Evolutionary conservation across 2,888 invertebrate genomes (phyloP), one percentile per base, ranked within the genome.

Genomic region (Cephus runcator): DNA sequence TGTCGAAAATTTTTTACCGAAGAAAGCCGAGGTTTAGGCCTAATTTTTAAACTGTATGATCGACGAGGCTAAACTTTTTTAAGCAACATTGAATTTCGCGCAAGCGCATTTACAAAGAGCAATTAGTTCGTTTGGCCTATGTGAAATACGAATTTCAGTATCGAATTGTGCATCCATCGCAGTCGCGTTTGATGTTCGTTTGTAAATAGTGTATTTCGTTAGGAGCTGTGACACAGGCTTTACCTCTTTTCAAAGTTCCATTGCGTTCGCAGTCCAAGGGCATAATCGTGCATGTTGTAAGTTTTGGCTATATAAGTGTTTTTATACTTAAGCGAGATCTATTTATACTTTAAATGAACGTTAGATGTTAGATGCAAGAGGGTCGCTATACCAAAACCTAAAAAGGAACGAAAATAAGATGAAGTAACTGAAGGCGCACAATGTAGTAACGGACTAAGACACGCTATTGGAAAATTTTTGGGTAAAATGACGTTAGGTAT

Each of bases 351-450:
- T 79, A 77, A 75, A 81, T 86, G 78, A 85, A 84, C 84, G 86
- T 86, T 86, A 86, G 86, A 81, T 83, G 77, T 79, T 84, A 85
- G 87, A 82, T 82, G 56, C 23, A 56, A 56, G 56, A 56, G 56
- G 23, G 81, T 86, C 85, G 84, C 84, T 85, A 84, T 85, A 85
- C 80, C 82, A 83, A 86, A 84, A 79, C 35, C 69, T 34, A 69
- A n/a, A 79, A 77, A 56, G 23, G 6, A 56, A 56, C 2, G 23
- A 56, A 56, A 56, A 9, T 9, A 23, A 56, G 23, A 23, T 23
- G 9, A 56, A 9, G 23, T 9, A 23, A 56, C 56, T 9, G 56
- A 56, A 56, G 23, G 2, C 56, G 56, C 56, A 56, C 56, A 84
- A 83, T 81, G 78, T 84, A 80, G 73, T 81, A 80, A 82, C 79